Conservation (phyloP, 1,140 invertebrate genomes). For the Sarcophaga bullata region DNA sequence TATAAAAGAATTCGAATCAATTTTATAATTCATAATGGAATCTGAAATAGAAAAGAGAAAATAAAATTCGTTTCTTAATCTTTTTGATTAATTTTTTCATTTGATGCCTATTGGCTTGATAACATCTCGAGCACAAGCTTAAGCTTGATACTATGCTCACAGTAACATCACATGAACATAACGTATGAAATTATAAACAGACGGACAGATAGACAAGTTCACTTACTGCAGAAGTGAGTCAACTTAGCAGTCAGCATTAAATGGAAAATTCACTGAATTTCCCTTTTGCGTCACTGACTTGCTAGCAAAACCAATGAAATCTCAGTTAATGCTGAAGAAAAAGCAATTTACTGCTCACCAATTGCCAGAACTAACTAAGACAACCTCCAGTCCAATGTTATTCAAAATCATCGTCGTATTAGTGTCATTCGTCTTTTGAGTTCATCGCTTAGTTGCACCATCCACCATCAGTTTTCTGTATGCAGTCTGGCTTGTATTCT, state of each 20-base stretch:
- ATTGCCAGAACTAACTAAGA: conserved; percentile 11
- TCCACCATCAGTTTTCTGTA: not conserved
- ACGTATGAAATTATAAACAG: too few relatives aligned
- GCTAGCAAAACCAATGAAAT: conserved; percentile 28
- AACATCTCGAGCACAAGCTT: too few relatives aligned
- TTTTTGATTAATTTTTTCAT: too few relatives aligned
- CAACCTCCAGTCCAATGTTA: not conserved
- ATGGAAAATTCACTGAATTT: not conserved
- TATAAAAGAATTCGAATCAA: too few relatives aligned
- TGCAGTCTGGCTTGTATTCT: too few relatives aligned
- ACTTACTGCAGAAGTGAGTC: not conserved
- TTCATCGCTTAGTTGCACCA: not conserved
- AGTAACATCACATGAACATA: not conserved
- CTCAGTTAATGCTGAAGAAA: conserved; percentile 17
- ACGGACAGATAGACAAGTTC: not conserved
- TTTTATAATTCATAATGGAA: too few relatives aligned
- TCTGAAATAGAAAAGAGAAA: too few relatives aligned
- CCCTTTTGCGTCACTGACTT: too few relatives aligned
- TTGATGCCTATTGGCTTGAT: too few relatives aligned
- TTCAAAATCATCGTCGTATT: not conserved
- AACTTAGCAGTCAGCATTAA: not conserved
- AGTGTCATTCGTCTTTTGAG: not conserved
- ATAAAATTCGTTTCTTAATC: too few relatives aligned
- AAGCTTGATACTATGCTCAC: too few relatives aligned
- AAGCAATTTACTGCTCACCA: conserved; percentile 5